Evolutionary conservation across 2,113 vertebrate species (phyloP).

Genomic region (Chaetura pelagica): DNA sequence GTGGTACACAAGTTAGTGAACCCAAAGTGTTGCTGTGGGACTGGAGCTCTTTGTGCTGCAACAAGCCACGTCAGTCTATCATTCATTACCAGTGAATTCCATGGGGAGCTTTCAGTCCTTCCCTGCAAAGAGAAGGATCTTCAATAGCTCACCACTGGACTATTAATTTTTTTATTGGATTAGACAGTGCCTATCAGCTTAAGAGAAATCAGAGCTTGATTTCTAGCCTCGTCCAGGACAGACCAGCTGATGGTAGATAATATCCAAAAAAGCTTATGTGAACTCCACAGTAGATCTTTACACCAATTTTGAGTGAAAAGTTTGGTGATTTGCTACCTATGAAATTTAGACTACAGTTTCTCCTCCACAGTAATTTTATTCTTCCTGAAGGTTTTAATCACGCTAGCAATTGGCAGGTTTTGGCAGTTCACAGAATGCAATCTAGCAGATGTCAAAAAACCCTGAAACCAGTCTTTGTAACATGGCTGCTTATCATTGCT

Average conservation of each 20-base stretch:
- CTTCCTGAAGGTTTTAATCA: not conserved
- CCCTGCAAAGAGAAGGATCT: not conserved
- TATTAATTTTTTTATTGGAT: not conserved
- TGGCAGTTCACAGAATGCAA: slow-evolving; percentile 41
- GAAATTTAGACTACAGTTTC: slow-evolving; percentile 21
- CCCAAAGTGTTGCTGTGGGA: not conserved
- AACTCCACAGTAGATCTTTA: not conserved
- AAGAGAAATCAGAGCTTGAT: not conserved
- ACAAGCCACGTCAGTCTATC: not conserved
- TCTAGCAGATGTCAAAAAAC: slow-evolving; percentile 5
- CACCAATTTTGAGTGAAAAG: not conserved
- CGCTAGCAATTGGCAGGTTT: slow-evolving; percentile 43
- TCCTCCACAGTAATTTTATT: not conserved
- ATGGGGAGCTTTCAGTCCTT: not conserved
- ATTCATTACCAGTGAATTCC: not conserved
- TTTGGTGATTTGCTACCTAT: not conserved
- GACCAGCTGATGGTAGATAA: not conserved
- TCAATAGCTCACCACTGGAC: not conserved
- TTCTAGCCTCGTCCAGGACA: not conserved
- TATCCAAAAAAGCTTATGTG: not conserved
- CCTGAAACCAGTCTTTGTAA: not conserved
- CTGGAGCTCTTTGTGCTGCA: not conserved
- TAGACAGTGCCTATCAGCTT: not conserved
- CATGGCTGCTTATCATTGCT: not conserved
- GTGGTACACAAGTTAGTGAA: not conserved